phyloP scores from a whole-genome alignment of 1,140 invertebrate species.

The Heliconius melpomene region DNA sequence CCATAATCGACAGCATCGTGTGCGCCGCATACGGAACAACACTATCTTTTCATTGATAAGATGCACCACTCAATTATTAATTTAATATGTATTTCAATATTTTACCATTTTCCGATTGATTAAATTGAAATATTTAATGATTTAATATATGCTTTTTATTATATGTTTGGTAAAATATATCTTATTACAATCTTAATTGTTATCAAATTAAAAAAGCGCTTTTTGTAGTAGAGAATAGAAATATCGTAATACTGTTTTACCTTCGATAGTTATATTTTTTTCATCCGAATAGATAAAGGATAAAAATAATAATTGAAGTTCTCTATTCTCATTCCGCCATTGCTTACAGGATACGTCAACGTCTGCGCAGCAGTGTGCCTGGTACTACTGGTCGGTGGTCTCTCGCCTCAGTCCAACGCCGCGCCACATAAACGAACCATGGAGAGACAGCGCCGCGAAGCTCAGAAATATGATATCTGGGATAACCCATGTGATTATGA shows the following conservation, averaged over 20 bases:
- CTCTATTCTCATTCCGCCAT: background rate
- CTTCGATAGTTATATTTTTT: too few species aligned
- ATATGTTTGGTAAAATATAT: too few species aligned
- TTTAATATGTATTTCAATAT: background rate
- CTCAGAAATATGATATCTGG: slow-evolving; percentile 58
- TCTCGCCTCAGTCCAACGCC: slow-evolving; percentile 61
- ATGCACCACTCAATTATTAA: slow-evolving; percentile 53
- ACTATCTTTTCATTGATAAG: slow-evolving; percentile 62
- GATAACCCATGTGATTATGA: slow-evolving; percentile 67
- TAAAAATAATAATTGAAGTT: background rate
- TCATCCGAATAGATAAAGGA: too few species aligned
- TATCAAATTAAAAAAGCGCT: too few species aligned
- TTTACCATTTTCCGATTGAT: background rate
- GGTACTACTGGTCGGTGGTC: slow-evolving; percentile 60
- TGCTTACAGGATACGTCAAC: slow-evolving; percentile 69
- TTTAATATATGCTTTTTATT: too few species aligned
- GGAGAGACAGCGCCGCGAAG: slow-evolving; percentile 55
- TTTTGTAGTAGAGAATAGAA: too few species aligned
- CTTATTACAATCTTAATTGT: too few species aligned
- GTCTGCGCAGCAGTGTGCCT: slow-evolving; percentile 71
- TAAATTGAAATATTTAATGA: too few species aligned
- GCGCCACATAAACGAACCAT: slow-evolving; percentile 61
- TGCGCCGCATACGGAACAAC: slow-evolving; percentile 70
- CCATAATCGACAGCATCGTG: slow-evolving; percentile 75
- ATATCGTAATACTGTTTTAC: too few species aligned